phyloP scores from a whole-genome alignment of 2,888 invertebrate genomes.

The Pterostichus madidus region DNA sequence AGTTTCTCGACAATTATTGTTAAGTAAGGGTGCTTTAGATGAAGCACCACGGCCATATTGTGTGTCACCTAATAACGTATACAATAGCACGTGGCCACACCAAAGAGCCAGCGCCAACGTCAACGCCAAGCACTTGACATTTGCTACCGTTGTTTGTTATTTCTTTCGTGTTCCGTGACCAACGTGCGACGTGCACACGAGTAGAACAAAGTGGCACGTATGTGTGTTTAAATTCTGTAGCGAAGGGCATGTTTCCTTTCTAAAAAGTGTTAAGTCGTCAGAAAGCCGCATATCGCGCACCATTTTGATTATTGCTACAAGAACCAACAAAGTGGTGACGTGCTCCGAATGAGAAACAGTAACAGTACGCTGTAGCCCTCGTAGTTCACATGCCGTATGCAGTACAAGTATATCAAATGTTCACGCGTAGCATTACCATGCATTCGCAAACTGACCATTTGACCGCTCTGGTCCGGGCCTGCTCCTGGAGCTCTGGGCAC shows the following conservation, averaged over 20 bases:
- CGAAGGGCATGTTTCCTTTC: slow-evolving; percentile 32
- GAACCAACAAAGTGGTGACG: slow-evolving; percentile 52
- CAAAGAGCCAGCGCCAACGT: slow-evolving; percentile 18
- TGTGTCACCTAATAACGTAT: slow-evolving; percentile 62
- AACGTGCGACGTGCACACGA: background rate
- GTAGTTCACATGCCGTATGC: background rate
- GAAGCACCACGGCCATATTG: slow-evolving; percentile 58
- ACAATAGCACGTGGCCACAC: slow-evolving; percentile 45
- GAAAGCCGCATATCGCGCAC: slow-evolving; percentile 37
- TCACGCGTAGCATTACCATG: slow-evolving; percentile 44
- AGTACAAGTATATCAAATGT: slow-evolving; percentile 55
- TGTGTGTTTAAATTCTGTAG: slow-evolving; percentile 36
- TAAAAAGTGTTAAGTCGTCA: slow-evolving; percentile 35
- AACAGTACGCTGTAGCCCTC: background rate
- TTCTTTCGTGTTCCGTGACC: background rate
- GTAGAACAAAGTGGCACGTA: slow-evolving; percentile 1
- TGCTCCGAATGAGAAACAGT: slow-evolving; percentile 28
- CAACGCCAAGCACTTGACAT: slow-evolving; percentile 36
- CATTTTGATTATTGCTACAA: slow-evolving; percentile 45
- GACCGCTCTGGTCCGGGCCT: slow-evolving; percentile 16
- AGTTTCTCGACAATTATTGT: slow-evolving; percentile 62
- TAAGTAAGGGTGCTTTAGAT: slow-evolving; percentile 65
- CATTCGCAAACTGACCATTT: slow-evolving; percentile 56
- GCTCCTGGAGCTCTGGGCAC: slow-evolving; percentile 19
- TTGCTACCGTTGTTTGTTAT: slow-evolving; percentile 4